Evolutionary conservation across 2,888 invertebrate species (phyloP).

Genomic region (Drosophila borealis): DNA sequence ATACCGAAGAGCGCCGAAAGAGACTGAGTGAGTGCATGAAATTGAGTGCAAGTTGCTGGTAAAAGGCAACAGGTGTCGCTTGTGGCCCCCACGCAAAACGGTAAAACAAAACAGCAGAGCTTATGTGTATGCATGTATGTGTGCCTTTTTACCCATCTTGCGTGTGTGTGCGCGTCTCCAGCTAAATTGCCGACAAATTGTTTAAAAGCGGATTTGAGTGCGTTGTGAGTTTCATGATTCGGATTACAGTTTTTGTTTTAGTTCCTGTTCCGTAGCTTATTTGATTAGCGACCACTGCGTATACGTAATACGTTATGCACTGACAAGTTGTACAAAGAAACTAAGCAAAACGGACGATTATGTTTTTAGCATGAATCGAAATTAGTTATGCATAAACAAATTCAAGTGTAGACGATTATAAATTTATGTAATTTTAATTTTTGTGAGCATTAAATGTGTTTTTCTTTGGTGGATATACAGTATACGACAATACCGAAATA

Average conservation of each 20-base stretch:
- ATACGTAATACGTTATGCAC: constrained; percentile 47
- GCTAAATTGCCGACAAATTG: constrained; percentile 71
- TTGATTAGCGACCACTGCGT: constrained; percentile 34
- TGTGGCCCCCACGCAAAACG: constrained; percentile 4
- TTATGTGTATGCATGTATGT: constrained; percentile 17
- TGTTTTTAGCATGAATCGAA: constrained; percentile 9
- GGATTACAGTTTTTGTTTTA: constrained; percentile 67
- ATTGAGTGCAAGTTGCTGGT: constrained; percentile 31
- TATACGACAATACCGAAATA: no score
- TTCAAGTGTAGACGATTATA: neutral
- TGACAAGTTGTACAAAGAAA: constrained; percentile 32
- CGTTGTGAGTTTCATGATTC: constrained; percentile 51
- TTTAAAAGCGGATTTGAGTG: constrained; percentile 56
- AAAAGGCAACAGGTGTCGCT: constrained; percentile 61
- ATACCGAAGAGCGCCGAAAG: constrained; percentile 17
- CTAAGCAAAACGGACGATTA: constrained; percentile 27
- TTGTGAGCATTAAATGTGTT: neutral
- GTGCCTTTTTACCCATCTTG: constrained; percentile 15
- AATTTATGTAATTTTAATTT: neutral
- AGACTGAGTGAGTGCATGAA: constrained; percentile 9
- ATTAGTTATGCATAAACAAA: constrained; percentile 10
- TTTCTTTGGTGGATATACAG: no score
- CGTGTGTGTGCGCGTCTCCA: constrained; percentile 10
- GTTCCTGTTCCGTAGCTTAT: constrained; percentile 43
- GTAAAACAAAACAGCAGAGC: constrained; percentile 3